These are phyloP conservation scores for Pachydiplax longipennis DNA, from an alignment of 2,888 invertebrate species.

Conservation along the genomic window DNA sequence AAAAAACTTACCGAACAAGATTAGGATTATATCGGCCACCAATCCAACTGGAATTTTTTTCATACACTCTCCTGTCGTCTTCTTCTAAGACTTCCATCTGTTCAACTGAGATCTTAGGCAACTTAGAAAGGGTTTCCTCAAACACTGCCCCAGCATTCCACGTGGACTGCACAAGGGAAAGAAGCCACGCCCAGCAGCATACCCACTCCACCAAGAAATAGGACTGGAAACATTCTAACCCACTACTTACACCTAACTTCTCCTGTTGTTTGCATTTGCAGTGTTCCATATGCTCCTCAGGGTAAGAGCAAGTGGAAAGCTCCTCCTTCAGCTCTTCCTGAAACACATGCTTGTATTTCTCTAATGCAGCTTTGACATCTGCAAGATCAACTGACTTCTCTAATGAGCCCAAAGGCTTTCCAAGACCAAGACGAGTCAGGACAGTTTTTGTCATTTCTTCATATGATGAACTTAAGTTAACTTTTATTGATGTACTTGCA, in stretches of 20 bases:
- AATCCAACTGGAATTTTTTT: not conserved
- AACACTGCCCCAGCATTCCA: conserved; percentile 57
- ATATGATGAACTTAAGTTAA: not conserved
- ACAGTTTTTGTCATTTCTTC: not conserved
- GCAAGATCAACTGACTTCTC: not conserved
- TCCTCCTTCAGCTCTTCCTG: conserved; percentile 46
- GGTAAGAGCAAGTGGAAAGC: not conserved
- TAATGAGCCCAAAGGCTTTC: not conserved
- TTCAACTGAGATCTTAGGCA: conserved; percentile 1
- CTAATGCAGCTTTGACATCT: not conserved
- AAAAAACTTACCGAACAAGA: not conserved
- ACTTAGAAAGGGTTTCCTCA: conserved; percentile 55
- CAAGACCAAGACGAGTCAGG: conserved; percentile 4
- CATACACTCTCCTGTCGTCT: not conserved
- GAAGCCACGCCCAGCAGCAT: conserved; percentile 64
- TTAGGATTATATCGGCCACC: conserved; percentile 9
- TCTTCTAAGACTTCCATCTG: not conserved
- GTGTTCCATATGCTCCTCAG: not conserved
- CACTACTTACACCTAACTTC: conserved; percentile 50
- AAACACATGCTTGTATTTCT: not conserved
- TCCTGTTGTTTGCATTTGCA: conserved; percentile 1
- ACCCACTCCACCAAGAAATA: conserved; percentile 64
- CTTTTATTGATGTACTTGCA: not conserved
- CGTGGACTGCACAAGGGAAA: conserved; percentile 59
- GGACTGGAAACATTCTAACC: conserved; percentile 62